Conservation (phyloP, 2,888 invertebrate species). For the Catocala fraxini region DNA sequence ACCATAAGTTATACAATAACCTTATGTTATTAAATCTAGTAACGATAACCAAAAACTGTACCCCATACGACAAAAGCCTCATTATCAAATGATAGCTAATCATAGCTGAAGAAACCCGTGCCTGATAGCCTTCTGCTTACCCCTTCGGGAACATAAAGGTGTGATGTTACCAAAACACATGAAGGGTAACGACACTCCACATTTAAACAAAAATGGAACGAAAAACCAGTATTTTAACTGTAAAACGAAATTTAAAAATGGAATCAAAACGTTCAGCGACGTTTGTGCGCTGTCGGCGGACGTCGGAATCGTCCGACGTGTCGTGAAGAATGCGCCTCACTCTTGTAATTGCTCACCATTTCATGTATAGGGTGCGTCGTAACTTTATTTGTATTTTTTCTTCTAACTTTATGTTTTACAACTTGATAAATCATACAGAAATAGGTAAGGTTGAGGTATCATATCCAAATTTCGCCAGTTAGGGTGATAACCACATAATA, state of each 20-base stretch:
- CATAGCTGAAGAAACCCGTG: too few species aligned
- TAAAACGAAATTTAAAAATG: conserved; percentile 53
- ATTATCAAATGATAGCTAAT: too few species aligned
- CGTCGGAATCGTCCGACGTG: conserved; percentile 67
- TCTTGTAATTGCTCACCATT: conserved; percentile 67
- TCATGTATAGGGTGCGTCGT: conserved; percentile 57
- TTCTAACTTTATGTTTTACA: background rate
- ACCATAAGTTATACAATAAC: too few species aligned
- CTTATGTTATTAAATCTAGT: too few species aligned
- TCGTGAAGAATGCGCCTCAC: conserved; percentile 75
- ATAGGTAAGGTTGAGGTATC: too few species aligned
- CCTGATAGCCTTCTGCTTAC: background rate
- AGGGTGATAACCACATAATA: too few species aligned
- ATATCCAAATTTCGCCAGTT: too few species aligned
- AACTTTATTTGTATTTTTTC: background rate
- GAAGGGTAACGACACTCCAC: conserved; percentile 50
- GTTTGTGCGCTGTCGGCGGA: conserved; percentile 34
- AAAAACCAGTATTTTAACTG: conserved; percentile 51
- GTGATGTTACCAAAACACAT: conserved; percentile 31
- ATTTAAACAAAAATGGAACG: conserved; percentile 29
- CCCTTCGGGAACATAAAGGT: background rate
- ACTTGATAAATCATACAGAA: too few species aligned
- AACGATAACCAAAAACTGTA: too few species aligned
- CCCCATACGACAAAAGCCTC: too few species aligned
- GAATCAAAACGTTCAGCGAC: conserved; percentile 46